Percentiles rank a stretch among this genome's conserved stretches.
phyloP scores from a whole-genome alignment of 2,888 invertebrate genomes.

The Ischnura elegans region DNA sequence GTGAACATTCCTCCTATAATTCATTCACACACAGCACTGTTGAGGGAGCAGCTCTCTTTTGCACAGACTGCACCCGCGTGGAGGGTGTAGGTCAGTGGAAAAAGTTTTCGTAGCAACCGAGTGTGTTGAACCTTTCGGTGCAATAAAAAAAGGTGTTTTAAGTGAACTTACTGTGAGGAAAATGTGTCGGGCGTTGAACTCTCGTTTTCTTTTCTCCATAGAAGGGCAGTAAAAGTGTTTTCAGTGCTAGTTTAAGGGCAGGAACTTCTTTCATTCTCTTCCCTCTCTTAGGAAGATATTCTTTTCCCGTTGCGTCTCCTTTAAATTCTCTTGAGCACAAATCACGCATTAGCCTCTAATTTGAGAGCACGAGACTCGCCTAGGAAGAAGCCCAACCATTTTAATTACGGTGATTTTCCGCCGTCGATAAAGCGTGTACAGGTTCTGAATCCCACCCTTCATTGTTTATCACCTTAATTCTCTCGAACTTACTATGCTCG shows the following conservation, averaged over 20 bases:
- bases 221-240: neutral
- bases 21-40: neutral
- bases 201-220: neutral
- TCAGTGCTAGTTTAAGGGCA: neutral
- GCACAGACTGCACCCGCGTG: neutral
- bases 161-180: neutral
- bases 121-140: conserved; percentile 19
- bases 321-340: no score
- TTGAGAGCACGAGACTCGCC: no score
- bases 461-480: no score
- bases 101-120: neutral
- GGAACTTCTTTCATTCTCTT: neutral
- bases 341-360: no score
- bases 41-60: neutral
- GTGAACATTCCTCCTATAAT: conserved; percentile 28
- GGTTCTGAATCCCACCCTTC: neutral
- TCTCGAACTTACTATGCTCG: no score
- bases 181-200: conserved; percentile 14
- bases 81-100: neutral
- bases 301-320: no score
- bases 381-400: no score
- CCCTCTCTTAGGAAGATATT: neutral
- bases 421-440: no score
- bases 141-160: conserved; percentile 19
- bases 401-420: no score